A percentile compares a stretch with the other conserved stretches of the same genome.
phyloP scores from a whole-genome alignment of 1,140 invertebrate species.

The Phenacoccus solenopsis region DNA sequence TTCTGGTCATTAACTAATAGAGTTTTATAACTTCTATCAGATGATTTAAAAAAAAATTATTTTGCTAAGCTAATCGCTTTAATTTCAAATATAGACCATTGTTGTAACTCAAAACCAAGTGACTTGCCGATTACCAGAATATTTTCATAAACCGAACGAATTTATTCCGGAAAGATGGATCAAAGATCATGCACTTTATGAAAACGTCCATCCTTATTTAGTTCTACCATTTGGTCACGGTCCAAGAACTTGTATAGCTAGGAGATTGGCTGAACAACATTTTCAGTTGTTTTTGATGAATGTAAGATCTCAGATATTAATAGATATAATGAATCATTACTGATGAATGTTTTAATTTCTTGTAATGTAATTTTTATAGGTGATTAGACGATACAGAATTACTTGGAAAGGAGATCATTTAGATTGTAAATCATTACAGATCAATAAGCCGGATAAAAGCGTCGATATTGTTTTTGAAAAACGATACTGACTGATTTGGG shows the following conservation, averaged over 20 bases:
- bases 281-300: slow-evolving; percentile 61
- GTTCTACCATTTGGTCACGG: slow-evolving; percentile 82
- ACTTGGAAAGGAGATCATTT: slow-evolving; percentile 46
- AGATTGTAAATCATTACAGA: slow-evolving; percentile 51
- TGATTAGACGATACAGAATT: slow-evolving; percentile 51
- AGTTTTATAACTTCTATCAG: neutral
- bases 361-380: slow-evolving; percentile 34
- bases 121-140: slow-evolving; percentile 48
- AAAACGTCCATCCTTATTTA: slow-evolving; percentile 57
- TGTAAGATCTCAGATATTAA: too few relatives aligned
- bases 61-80: slow-evolving; percentile 18
- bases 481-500: too few relatives aligned
- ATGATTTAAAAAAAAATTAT: slow-evolving; percentile 1
- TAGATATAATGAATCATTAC: too few relatives aligned
- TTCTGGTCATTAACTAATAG: neutral
- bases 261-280: slow-evolving; percentile 78
- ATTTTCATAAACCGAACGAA: slow-evolving; percentile 50
- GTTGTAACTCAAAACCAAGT: slow-evolving; percentile 80
- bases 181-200: slow-evolving; percentile 36
- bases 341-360: neutral
- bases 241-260: slow-evolving; percentile 70
- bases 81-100: slow-evolving; percentile 50
- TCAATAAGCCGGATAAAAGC: slow-evolving; percentile 65
- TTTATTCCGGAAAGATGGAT: slow-evolving; percentile 72
- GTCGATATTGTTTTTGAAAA: slow-evolving; percentile 44